phyloP scores from a whole-genome alignment of 2,888 invertebrate species.

The Acrobeloides nanus region DNA sequence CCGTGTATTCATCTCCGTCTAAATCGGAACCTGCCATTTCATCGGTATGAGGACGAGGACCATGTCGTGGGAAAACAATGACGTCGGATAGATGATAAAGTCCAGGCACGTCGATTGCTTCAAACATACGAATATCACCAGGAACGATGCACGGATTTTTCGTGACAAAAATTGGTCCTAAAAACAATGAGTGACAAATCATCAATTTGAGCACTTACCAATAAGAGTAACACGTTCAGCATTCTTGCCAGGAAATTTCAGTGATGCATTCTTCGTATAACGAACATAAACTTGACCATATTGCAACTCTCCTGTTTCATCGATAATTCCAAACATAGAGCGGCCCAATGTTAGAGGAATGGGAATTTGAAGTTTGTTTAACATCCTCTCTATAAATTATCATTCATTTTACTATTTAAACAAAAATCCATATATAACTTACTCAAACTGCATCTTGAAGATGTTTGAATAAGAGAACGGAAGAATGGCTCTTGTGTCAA shows the following conservation, averaged over 20 bases:
- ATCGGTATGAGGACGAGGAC: conserved; percentile 55
- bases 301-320: conserved; percentile 50
- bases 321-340: conserved; percentile 54
- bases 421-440: conserved; percentile 5
- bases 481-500: conserved; percentile 44
- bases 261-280: conserved; percentile 26
- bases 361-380: conserved; percentile 21
- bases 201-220: not conserved
- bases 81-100: conserved; percentile 52
- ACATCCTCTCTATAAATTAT: conserved; percentile 2
- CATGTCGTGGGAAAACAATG: conserved; percentile 55
- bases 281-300: conserved; percentile 52
- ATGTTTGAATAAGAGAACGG: conserved; percentile 36
- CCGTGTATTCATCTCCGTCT: conserved; percentile 56
- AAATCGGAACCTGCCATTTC: conserved; percentile 56
- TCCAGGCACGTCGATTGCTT: conserved; percentile 37
- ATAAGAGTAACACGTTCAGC: conserved; percentile 2
- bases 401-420: not conserved
- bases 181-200: not conserved
- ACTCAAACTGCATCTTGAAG: conserved; percentile 24
- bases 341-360: conserved; percentile 45
- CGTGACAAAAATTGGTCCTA: conserved; percentile 50
- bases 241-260: conserved; percentile 12
- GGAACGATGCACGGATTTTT: conserved; percentile 57
- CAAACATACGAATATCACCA: conserved; percentile 54